Evolutionary conservation across 2,888 invertebrate species (phyloP).

Genomic region (Deroplatys truncata): DNA sequence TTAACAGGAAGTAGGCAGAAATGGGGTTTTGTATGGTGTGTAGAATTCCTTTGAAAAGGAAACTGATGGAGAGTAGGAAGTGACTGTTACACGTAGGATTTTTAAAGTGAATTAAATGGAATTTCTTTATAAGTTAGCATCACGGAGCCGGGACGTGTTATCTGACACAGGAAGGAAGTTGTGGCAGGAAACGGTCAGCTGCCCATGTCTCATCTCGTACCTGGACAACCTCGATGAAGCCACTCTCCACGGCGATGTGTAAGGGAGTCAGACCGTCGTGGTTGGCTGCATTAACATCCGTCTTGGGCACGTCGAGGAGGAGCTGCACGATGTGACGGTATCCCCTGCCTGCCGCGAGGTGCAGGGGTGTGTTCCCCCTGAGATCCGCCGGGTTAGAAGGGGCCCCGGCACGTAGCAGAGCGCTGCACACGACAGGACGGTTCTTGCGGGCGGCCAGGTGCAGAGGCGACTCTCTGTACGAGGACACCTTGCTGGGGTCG

Average conservation of each 20-base stretch:
- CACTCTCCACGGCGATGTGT: constrained; percentile 44
- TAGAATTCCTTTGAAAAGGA: no score
- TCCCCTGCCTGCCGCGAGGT: constrained; percentile 43
- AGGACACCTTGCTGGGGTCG: constrained; percentile 31
- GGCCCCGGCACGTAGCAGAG: constrained; percentile 38
- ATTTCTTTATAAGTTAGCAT: no score
- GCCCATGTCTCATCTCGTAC: not conserved
- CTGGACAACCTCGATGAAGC: constrained; percentile 40
- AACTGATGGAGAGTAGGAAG: no score
- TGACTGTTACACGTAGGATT: no score
- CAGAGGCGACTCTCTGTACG: constrained; percentile 42
- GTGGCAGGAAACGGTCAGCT: not conserved
- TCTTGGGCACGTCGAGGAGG: constrained; percentile 40
- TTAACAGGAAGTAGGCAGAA: no score
- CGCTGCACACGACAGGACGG: constrained; percentile 37
- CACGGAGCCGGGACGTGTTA: not conserved
- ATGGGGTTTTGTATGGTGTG: no score
- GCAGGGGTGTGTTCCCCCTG: constrained; percentile 43
- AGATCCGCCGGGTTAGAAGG: constrained; percentile 40
- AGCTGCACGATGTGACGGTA: constrained; percentile 41
- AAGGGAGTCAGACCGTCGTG: constrained; percentile 41
- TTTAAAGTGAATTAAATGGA: no score
- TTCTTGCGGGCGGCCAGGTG: constrained; percentile 42
- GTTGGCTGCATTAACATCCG: constrained; percentile 41
- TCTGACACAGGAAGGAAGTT: not conserved